Evolutionary conservation across 2,888 invertebrate species (phyloP).

Genomic region (Drosophila kuntzei): DNA sequence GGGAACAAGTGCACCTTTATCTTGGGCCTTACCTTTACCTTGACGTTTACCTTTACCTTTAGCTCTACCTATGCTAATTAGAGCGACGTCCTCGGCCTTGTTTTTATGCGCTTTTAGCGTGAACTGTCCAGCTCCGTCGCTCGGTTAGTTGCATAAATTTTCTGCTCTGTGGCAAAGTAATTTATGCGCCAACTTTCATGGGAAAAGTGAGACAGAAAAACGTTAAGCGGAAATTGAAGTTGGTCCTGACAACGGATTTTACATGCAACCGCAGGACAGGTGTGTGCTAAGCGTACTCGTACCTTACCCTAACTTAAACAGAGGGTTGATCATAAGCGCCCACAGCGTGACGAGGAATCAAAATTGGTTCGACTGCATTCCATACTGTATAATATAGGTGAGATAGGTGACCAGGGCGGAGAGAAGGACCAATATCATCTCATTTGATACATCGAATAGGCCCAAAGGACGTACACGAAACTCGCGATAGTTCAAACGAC

Average conservation of each 20-base stretch:
- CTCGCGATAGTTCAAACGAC: slow-evolving; percentile 58
- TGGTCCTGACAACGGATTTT: slow-evolving; percentile 70
- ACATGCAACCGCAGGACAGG: slow-evolving; percentile 60
- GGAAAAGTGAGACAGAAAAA: slow-evolving; percentile 70
- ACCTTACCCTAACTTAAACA: slow-evolving; percentile 23
- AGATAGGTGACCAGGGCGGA: slow-evolving; percentile 70
- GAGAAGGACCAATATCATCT: slow-evolving; percentile 63
- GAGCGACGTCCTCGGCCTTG: slow-evolving; percentile 79
- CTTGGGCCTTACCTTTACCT: neutral
- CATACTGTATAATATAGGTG: slow-evolving; percentile 62
- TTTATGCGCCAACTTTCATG: slow-evolving; percentile 76
- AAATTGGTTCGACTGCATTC: slow-evolving; percentile 34
- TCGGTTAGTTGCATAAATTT: slow-evolving; percentile 70
- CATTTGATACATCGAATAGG: slow-evolving; percentile 73
- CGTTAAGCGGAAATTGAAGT: slow-evolving; percentile 70
- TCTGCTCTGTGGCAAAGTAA: slow-evolving; percentile 71
- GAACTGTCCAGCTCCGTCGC: slow-evolving; percentile 52
- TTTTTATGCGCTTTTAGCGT: slow-evolving; percentile 77
- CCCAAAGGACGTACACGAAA: slow-evolving; percentile 66
- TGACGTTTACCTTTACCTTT: slow-evolving; percentile 41
- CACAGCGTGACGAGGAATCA: slow-evolving; percentile 64
- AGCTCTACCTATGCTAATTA: slow-evolving; percentile 71
- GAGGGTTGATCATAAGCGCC: slow-evolving; percentile 42
- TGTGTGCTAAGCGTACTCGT: slow-evolving; percentile 26
- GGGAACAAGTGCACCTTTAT: slow-evolving; percentile 33